A percentile compares a stretch with the other conserved stretches of the same genome.
phyloP scores from a whole-genome alignment of 2,888 invertebrate species.

The Lycia hirtaria region DNA sequence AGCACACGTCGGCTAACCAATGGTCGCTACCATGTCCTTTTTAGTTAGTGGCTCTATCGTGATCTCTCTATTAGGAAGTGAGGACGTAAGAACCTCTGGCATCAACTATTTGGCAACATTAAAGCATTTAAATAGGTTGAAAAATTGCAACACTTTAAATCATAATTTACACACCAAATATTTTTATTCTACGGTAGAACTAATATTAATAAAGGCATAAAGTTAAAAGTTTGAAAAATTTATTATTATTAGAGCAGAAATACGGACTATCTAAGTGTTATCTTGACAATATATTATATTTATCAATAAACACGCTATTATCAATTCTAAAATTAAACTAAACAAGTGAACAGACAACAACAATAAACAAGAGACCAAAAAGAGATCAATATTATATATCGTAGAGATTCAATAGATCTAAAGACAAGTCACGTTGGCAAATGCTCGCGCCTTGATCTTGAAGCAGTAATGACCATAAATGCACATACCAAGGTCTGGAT shows the following conservation, averaged over 20 bases:
- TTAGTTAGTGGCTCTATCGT: conserved; percentile 67
- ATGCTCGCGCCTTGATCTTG: conserved; percentile 54
- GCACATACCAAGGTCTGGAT: conserved; percentile 44
- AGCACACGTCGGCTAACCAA: conserved; percentile 62
- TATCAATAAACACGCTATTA: conserved; percentile 14
- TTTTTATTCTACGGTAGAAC: not conserved
- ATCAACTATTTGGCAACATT: conserved; percentile 45
- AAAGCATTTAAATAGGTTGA: conserved; percentile 35
- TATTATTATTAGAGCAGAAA: not conserved
- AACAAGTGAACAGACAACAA: conserved; percentile 29
- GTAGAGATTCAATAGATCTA: conserved; percentile 41
- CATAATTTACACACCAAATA: not conserved
- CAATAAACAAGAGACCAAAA: conserved; percentile 15
- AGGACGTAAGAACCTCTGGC: conserved; percentile 48
- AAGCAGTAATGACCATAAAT: conserved; percentile 59
- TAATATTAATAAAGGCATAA: too few relatives aligned
- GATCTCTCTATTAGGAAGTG: conserved; percentile 74
- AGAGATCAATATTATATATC: conserved; percentile 3
- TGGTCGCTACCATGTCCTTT: conserved; percentile 57
- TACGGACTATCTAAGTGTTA: not conserved
- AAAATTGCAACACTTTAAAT: conserved; percentile 34
- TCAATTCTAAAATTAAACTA: conserved; percentile 26
- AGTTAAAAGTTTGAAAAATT: not conserved
- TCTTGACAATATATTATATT: not conserved
- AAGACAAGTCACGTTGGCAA: conserved; percentile 46